Conservation (phyloP, 2,888 invertebrate species). For the Entomobrya proxima region DNA sequence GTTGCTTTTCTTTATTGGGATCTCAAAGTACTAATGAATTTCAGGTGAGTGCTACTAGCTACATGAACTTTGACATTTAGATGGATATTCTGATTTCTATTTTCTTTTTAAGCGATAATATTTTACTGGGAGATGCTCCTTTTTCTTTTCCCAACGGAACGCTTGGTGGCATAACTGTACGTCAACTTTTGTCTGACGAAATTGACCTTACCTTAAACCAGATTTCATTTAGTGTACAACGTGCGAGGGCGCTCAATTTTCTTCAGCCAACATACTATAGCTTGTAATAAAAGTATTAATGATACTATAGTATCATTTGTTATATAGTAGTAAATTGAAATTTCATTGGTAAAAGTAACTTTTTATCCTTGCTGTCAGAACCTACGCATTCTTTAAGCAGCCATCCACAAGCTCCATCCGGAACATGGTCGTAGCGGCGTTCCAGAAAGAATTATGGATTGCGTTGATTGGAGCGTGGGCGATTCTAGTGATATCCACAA, state of each 20-base stretch:
- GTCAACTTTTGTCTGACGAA: conserved; percentile 23
- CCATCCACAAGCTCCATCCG: conserved; percentile 63
- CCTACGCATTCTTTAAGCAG: conserved; percentile 64
- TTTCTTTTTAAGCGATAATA: background rate
- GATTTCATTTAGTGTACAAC: background rate
- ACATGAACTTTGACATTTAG: background rate
- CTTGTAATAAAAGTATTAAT: conserved; percentile 35
- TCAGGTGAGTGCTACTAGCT: conserved; percentile 21
- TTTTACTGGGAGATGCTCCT: conserved; percentile 32
- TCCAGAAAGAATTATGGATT: conserved; percentile 60
- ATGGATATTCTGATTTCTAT: background rate
- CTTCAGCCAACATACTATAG: conserved; percentile 51
- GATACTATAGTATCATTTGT: background rate
- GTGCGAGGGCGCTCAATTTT: conserved; percentile 50
- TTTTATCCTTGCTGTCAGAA: conserved; percentile 37
- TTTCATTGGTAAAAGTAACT: conserved; percentile 22
- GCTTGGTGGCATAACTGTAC: conserved; percentile 29
- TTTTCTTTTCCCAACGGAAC: background rate
- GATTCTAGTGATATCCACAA: conserved; percentile 36
- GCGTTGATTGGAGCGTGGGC: conserved; percentile 62
- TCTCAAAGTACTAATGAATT: conserved; percentile 49
- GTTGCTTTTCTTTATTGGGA: conserved; percentile 40
- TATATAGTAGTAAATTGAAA: no score
- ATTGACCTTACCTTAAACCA: conserved; percentile 51
- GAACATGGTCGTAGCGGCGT: conserved; percentile 64